phyloP scores from a whole-genome alignment of 2,113 vertebrate species.

The Tinamus guttatus region DNA sequence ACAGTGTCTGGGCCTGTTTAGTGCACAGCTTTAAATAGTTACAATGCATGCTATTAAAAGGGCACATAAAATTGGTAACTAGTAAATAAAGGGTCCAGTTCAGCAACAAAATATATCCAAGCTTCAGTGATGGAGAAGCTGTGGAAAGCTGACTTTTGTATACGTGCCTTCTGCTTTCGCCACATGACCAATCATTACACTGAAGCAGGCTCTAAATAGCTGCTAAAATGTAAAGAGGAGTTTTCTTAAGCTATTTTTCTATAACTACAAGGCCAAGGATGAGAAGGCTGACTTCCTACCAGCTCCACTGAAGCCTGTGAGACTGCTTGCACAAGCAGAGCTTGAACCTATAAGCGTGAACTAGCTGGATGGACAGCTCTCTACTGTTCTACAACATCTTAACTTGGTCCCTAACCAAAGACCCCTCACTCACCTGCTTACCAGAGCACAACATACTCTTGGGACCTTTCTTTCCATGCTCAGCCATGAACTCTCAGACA shows the following conservation, averaged over 20 bases:
- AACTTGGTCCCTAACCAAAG: not conserved
- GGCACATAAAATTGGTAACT: slow-evolving; percentile 32
- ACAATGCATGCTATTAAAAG: slow-evolving; percentile 35
- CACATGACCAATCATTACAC: not conserved
- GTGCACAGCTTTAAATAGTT: slow-evolving; percentile 28
- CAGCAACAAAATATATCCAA: not conserved
- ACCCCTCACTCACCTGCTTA: not conserved
- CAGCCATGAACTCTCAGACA: not conserved
- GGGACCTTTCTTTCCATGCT: not conserved
- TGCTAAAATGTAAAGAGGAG: not conserved
- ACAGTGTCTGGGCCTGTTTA: slow-evolving; percentile 29
- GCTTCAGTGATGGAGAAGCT: not conserved
- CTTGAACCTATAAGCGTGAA: not conserved
- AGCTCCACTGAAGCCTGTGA: not conserved
- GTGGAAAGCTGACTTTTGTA: not conserved
- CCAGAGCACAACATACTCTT: not conserved
- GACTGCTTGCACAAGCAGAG: not conserved
- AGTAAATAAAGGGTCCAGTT: slow-evolving; percentile 19
- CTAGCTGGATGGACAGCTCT: too few species aligned
- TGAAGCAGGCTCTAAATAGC: not conserved
- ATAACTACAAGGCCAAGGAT: not conserved
- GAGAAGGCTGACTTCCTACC: too few species aligned
- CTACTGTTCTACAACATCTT: not conserved
- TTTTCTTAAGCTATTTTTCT: not conserved
- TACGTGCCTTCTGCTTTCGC: not conserved